Evolutionary conservation across 2,888 invertebrate species (phyloP).

Genomic region (Harpagoxenus sublaevis): DNA sequence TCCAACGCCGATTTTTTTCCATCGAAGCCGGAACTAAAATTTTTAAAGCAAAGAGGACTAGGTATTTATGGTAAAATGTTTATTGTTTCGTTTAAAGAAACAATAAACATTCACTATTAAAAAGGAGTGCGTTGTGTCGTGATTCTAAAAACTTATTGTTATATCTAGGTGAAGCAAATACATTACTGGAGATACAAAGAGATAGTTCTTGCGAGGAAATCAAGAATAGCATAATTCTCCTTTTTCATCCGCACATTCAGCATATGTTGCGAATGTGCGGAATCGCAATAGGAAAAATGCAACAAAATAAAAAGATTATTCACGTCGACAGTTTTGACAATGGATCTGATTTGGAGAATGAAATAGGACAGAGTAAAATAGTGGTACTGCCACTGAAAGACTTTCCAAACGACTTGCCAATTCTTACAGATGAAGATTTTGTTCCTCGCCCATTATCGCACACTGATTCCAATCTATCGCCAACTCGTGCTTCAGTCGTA

Average conservation of each 20-base stretch:
- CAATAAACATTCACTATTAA: neutral
- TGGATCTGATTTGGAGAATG: neutral
- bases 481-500: neutral
- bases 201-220: neutral
- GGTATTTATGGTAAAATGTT: neutral
- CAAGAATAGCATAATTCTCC: neutral
- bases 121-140: neutral
- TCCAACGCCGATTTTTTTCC: neutral
- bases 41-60: neutral
- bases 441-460: neutral
- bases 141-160: neutral
- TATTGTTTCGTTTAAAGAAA: neutral
- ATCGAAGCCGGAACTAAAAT: neutral
- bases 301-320: neutral
- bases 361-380: neutral
- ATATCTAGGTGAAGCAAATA: neutral
- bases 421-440: neutral
- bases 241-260: neutral
- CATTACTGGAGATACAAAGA: neutral
- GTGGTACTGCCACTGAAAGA: neutral
- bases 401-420: neutral
- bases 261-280: conserved; percentile 2
- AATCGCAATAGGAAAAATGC: neutral
- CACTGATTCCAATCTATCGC: neutral
- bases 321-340: neutral